Conservation (phyloP, 2,888 invertebrate species). For the Apodemia mormo region DNA sequence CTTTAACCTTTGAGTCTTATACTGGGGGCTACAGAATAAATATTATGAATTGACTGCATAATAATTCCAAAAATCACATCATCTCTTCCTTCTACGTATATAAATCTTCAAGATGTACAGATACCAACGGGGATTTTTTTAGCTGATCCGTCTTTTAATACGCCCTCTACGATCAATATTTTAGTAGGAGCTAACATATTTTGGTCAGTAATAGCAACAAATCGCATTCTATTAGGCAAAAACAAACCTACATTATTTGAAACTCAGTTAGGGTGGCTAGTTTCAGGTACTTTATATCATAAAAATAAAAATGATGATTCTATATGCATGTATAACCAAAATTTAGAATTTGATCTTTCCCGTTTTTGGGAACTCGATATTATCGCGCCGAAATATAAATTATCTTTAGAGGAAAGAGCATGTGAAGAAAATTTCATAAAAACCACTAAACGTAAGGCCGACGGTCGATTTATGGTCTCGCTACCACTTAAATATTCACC, state of each 20-base stretch:
- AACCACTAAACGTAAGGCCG: conserved; percentile 32
- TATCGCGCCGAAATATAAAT: conserved; percentile 30
- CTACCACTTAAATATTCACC: conserved; percentile 39
- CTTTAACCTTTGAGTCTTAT: conserved; percentile 27
- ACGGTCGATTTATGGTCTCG: conserved; percentile 39
- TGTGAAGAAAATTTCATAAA: conserved; percentile 38
- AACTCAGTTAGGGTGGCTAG: conserved; percentile 39
- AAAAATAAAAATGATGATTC: conserved; percentile 17
- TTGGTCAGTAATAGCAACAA: too few relatives aligned
- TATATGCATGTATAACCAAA: conserved; percentile 21
- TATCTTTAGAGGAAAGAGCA: conserved; percentile 36
- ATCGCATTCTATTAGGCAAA: too few relatives aligned
- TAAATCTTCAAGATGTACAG: conserved; percentile 29
- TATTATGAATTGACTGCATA: conserved; percentile 32
- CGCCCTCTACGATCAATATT: too few relatives aligned
- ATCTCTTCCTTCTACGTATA: conserved; percentile 29
- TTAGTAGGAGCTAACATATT: too few relatives aligned
- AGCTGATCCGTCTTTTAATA: conserved; percentile 38
- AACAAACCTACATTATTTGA: too few relatives aligned
- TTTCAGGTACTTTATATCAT: conserved; percentile 30
- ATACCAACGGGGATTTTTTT: conserved; percentile 34
- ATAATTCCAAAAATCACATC: conserved; percentile 32
- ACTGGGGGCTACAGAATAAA: conserved; percentile 26
- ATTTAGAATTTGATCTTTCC: conserved; percentile 20
- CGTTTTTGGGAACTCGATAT: conserved; percentile 40